A percentile compares a stretch with the other conserved stretches of the same genome.
phyloP scores from a whole-genome alignment of 2,888 invertebrate genomes.

The Macrophya alboannulata region DNA sequence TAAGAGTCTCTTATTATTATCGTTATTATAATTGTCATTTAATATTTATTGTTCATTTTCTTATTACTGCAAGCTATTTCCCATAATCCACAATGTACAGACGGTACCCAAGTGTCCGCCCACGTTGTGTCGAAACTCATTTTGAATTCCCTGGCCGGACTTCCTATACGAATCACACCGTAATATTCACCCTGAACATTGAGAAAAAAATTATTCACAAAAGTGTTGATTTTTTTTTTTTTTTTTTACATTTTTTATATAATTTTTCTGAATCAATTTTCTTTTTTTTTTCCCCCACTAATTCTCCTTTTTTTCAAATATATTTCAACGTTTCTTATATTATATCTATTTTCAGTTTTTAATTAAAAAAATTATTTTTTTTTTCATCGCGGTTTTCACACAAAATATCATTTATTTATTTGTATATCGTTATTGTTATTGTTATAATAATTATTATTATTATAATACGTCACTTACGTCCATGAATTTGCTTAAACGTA shows the following conservation, averaged over 20 bases:
- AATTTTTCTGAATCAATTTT: no score
- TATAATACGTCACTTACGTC: background rate
- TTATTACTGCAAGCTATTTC: conserved; percentile 79
- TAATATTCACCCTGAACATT: conserved; percentile 81
- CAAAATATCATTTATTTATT: background rate
- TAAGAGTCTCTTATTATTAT: background rate
- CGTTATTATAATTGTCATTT: background rate
- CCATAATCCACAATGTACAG: conserved; percentile 77
- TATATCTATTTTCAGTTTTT: no score
- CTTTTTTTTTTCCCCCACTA: no score
- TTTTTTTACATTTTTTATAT: background rate
- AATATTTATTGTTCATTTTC: background rate
- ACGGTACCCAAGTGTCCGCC: conserved; percentile 80
- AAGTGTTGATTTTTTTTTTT: background rate
- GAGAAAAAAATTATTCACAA: conserved; percentile 53
- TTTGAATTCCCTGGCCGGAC: conserved; percentile 80
- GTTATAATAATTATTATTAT: background rate
- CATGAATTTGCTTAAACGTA: conserved; percentile 23
- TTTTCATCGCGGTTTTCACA: background rate
- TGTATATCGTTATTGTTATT: background rate
- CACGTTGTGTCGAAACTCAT: conserved; percentile 82
- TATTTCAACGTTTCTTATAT: no score
- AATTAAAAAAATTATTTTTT: no score
- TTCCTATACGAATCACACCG: conserved; percentile 79
- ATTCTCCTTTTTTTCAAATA: no score